These are phyloP conservation scores for Sesia bembeciformis DNA, from an alignment of 2,888 invertebrate species.

Conservation along the genomic window DNA sequence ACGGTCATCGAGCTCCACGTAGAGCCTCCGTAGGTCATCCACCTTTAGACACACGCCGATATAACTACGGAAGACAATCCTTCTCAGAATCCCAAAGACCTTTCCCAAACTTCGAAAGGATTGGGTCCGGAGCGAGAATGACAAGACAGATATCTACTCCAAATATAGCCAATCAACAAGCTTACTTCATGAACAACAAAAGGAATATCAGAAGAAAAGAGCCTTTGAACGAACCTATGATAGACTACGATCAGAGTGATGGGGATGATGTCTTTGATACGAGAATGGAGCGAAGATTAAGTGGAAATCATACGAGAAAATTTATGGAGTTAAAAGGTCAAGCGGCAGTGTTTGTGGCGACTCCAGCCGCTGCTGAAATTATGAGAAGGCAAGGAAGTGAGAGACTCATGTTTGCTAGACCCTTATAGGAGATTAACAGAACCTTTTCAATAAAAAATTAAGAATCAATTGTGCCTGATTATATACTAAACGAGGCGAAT, in stretches of 20 bases:
- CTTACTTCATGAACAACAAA: constrained; percentile 51
- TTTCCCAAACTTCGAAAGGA: constrained; percentile 47
- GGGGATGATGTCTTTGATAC: constrained; percentile 62
- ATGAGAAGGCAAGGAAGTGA: constrained; percentile 64
- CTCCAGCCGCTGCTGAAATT: constrained; percentile 58
- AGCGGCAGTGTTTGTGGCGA: constrained; percentile 55
- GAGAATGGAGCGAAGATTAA: constrained; percentile 43
- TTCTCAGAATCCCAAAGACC: constrained; percentile 63
- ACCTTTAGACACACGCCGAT: constrained; percentile 39
- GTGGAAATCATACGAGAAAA: constrained; percentile 41
- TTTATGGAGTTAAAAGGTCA: constrained; percentile 57
- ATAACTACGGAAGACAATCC: constrained; percentile 48
- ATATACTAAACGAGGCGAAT: too few relatives aligned
- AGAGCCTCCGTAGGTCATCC: constrained; percentile 59
- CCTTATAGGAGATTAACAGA: constrained; percentile 19
- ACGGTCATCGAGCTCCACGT: constrained; percentile 40
- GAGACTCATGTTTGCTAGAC: constrained; percentile 54
- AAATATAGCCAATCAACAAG: constrained; percentile 45
- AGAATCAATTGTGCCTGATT: too few relatives aligned
- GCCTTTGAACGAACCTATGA: constrained; percentile 51
- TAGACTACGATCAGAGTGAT: constrained; percentile 68
- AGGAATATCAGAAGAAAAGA: constrained; percentile 49
- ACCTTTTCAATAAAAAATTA: too few relatives aligned
- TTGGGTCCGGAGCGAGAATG: constrained; percentile 32
- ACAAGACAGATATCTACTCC: constrained; percentile 54